Percentiles rank a stretch among this genome's conserved stretches.
phyloP scores from a whole-genome alignment of 64 coral and sea anemone genomes.

The Porites lutea region DNA sequence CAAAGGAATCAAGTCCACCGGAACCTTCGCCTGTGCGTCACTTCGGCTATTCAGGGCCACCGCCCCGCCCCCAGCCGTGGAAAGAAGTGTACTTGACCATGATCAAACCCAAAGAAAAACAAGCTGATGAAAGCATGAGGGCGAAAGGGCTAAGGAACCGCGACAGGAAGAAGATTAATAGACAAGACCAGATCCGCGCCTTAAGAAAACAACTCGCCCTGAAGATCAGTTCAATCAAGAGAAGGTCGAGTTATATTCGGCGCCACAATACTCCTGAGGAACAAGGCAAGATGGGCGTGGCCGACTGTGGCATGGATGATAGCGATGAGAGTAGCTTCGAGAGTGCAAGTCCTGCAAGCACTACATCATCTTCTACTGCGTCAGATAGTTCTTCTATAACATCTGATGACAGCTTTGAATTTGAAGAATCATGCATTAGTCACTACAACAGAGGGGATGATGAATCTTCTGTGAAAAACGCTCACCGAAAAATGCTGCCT shows the following conservation, averaged over 20 bases:
- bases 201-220: background rate
- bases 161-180: background rate
- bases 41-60: background rate
- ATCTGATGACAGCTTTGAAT: background rate
- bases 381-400: background rate
- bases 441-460: background rate
- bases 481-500: too few relatives aligned
- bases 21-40: background rate
- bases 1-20: background rate
- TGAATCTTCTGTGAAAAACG: background rate
- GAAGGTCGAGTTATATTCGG: background rate
- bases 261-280: background rate
- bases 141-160: background rate
- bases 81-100: conserved; percentile 1
- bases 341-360: background rate
- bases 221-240: background rate
- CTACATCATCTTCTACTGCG: background rate
- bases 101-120: conserved; percentile 1
- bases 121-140: background rate
- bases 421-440: background rate
- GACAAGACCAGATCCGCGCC: background rate
- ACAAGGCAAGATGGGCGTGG: background rate
- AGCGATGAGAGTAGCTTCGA: background rate
- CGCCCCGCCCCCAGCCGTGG: background rate
- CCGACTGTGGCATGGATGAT: background rate